Evolutionary conservation across 1,140 invertebrate species (phyloP), one percentile per base, ranked within the genome.

Genomic region (Anoplolepis gracilipes): DNA sequence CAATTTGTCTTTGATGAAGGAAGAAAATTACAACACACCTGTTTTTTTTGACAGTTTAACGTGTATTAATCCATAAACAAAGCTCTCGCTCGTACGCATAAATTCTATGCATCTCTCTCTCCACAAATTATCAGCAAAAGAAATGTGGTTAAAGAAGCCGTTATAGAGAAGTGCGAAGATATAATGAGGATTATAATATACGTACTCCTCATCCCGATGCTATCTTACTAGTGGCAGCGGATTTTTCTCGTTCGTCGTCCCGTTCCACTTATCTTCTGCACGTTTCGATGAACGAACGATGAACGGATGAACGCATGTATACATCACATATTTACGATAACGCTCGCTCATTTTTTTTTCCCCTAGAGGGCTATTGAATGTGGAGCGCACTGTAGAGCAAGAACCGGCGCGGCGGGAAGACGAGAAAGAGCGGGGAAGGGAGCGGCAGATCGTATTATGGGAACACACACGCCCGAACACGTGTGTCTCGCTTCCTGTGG

Each of bases 401-500:
- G 76, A 87, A 73, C 33, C 53, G 55, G 19, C 46, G 46, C 46
- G 55, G 59, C 57, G 72, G 46, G 57, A 25, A 65, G 36, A 19
- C 61, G 85, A 8, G 59, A 36, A 28, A 46, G 11, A n/a, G 28
- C 70, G 65, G 13, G 61, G 28, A 49, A n/a, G 46, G 42, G 36
- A 67, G 11, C 53, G 49, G 36, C 61, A 46, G 82, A 84, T 88
- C 77, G 88, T 89, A 92, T 91, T 89, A 91, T 92, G 91, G 92
- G 88, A 93, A 93, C 91, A 92, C 92, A 91, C 90, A 92, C 90
- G 92, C 75, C 88, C 90, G 91, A 93, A 94, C 94, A 94, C 94
- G 93, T 93, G 94, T 94, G 93, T 93, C 91, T 92, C 92, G 91
- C 93, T 95, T 94, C 94, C 94, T 93, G 93, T 89, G 90, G 89